A percentile compares a stretch with the other conserved stretches of the same genome.
phyloP scores from a whole-genome alignment of 2,888 invertebrate genomes.

The Ichneumoninae sp. region DNA sequence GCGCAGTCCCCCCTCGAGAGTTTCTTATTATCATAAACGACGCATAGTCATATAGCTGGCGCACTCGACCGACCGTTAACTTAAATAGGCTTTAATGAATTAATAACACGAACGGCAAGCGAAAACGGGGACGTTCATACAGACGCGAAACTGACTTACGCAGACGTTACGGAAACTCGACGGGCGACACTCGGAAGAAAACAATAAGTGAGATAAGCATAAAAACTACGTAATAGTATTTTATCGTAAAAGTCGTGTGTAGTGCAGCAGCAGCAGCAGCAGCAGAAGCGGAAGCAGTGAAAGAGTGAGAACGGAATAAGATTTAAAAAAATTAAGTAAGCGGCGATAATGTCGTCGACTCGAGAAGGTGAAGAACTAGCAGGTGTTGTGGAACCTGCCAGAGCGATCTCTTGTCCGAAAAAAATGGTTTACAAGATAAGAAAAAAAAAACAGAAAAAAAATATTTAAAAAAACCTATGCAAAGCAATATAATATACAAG shows the following conservation, averaged over 20 bases:
- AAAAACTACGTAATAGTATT: slow-evolving; percentile 70
- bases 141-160: slow-evolving; percentile 13
- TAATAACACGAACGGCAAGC: slow-evolving; percentile 34
- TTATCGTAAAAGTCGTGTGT: slow-evolving; percentile 68
- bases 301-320: slow-evolving; percentile 47
- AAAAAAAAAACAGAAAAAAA: neutral
- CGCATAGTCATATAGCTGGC: slow-evolving; percentile 72
- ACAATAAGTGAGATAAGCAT: slow-evolving; percentile 69
- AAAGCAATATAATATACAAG: slow-evolving; percentile 33
- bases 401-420: neutral
- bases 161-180: slow-evolving; percentile 62
- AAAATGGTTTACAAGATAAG: neutral
- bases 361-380: slow-evolving; percentile 18
- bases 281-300: slow-evolving; percentile 23
- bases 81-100: slow-evolving; percentile 65
- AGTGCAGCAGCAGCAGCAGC: slow-evolving; percentile 4
- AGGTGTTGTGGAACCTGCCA: slow-evolving; percentile 52
- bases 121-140: slow-evolving; percentile 1
- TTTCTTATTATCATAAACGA: neutral
- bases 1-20: neutral
- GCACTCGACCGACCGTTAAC: slow-evolving; percentile 78
- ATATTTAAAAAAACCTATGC: neutral
- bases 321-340: neutral
- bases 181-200: slow-evolving; percentile 48
- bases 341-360: slow-evolving; percentile 38